Evolutionary conservation across 1,140 invertebrate genomes (phyloP).

Genomic region (Hyphantria cunea): DNA sequence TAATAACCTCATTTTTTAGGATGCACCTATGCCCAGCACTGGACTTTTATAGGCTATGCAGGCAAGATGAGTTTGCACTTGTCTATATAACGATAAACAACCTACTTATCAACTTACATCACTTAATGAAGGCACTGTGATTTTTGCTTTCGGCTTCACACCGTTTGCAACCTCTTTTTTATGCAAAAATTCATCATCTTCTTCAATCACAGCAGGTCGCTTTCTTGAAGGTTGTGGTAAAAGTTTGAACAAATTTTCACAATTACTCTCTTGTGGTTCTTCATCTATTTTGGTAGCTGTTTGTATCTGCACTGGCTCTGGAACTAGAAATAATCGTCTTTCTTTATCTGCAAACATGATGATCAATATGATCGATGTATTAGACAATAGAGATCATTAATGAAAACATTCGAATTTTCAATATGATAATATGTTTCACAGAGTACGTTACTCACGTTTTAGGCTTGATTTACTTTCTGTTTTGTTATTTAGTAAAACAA

Average conservation of each 20-base stretch:
- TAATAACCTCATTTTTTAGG: too few relatives aligned
- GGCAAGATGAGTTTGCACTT: too few relatives aligned
- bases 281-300: constrained; percentile 10
- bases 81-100: neutral
- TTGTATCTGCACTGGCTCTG: constrained; percentile 3
- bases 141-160: constrained; percentile 67
- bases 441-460: neutral
- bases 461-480: constrained; percentile 25
- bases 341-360: too few relatives aligned
- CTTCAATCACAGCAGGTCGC: constrained; percentile 67
- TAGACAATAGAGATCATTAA: too few relatives aligned
- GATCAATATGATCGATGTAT: too few relatives aligned
- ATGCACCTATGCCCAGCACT: too few relatives aligned
- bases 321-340: neutral
- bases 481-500: constrained; percentile 30
- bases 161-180: constrained; percentile 75
- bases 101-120: constrained; percentile 54
- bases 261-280: constrained; percentile 8
- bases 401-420: too few relatives aligned
- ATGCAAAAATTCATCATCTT: constrained; percentile 83
- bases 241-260: constrained; percentile 57
- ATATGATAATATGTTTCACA: too few relatives aligned
- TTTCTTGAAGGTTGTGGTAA: constrained; percentile 59
- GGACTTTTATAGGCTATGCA: too few relatives aligned
- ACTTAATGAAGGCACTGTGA: constrained; percentile 67